Evolutionary conservation across 2,113 vertebrate species (phyloP), one percentile per base, ranked within the genome.

Genomic region (Zosterops pallidus): DNA sequence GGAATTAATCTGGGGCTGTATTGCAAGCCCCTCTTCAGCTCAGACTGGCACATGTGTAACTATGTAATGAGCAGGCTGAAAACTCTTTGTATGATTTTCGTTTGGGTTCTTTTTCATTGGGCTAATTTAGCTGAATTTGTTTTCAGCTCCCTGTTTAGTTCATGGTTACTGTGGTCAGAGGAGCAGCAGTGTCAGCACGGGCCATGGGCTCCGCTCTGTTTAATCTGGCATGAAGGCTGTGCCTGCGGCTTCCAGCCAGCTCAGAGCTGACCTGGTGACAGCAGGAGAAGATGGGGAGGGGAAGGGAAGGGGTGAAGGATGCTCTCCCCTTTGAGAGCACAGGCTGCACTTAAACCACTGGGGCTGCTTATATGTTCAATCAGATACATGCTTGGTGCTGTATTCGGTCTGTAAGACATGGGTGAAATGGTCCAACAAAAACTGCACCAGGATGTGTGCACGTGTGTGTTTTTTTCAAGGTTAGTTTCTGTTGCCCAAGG

Each of bases 61-160:
- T 16, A 3, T 0, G 0, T 29, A 31, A 8, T 9, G 31, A 69
- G 22, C 8, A 0, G 75, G 16, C 62, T 55, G 62, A 90, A 83
- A 85, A 57, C n/a, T 44, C 11, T 19, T n/a, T 23, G 23, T 69
- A 7, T 84, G 18, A 42, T 72, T 92, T 91, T 94, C 0, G 0
- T 81, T 80, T 26, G 59, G 9, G 19, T 69, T 88, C 21, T 92
- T 95, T 90, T 89, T 92, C 78, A 85, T 52, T 71, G 60, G n/a
- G 29, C 5, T 15, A 19, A n/a, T 67, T 63, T n/a, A 52, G 49
- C 65, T 86, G 46, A 19, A 14, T 84, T 92, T 4, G 10, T 81
- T 95, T 96, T 76, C 65, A 86, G n/a, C 41, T 92, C 42, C 14
- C 53, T 95, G 44, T 88, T 83, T 46, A 60, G 68, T 52, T 90